phyloP scores from a whole-genome alignment of 2,113 vertebrate genomes.

The Guaruba guarouba region DNA sequence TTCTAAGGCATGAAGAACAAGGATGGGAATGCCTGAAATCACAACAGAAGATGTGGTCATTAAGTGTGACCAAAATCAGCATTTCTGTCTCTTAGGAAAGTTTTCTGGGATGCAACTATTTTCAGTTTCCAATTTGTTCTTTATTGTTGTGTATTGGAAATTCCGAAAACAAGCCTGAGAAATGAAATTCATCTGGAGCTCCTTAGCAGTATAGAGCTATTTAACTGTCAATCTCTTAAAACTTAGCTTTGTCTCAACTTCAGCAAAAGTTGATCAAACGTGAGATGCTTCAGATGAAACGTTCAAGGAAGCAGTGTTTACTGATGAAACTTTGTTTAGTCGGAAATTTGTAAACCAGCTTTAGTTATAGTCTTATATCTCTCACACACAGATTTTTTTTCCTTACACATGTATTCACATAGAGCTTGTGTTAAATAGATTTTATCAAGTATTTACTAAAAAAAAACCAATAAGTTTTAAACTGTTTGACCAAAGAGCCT shows the following conservation, averaged over 20 bases:
- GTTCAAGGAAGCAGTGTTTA: slow-evolving; percentile 24
- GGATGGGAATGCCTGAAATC: not conserved
- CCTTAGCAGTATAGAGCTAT: not conserved
- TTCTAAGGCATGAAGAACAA: not conserved
- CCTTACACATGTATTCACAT: not conserved
- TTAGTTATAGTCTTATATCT: slow-evolving; percentile 17
- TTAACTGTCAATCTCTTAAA: not conserved
- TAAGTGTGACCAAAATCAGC: not conserved
- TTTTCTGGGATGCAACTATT: not conserved
- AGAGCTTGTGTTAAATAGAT: slow-evolving; percentile 43
- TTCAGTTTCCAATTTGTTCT: not conserved
- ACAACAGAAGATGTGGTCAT: not conserved
- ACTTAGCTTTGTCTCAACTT: not conserved
- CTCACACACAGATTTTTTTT: slow-evolving; percentile 13
- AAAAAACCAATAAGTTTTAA: slow-evolving; percentile 58
- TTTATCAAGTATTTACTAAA: slow-evolving; percentile 58
- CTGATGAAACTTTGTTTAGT: slow-evolving; percentile 41
- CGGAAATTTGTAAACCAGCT: slow-evolving; percentile 29
- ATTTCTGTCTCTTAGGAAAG: not conserved
- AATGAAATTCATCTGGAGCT: not conserved
- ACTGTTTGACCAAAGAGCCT: slow-evolving; percentile 26
- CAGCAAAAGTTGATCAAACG: not conserved
- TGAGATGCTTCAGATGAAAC: not conserved
- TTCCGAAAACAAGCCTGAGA: not conserved
- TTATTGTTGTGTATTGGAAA: not conserved